Evolutionary conservation across 1,140 invertebrate species (phyloP), one percentile per base, ranked within the genome.

Genomic region (Mactra quadrangularis): DNA sequence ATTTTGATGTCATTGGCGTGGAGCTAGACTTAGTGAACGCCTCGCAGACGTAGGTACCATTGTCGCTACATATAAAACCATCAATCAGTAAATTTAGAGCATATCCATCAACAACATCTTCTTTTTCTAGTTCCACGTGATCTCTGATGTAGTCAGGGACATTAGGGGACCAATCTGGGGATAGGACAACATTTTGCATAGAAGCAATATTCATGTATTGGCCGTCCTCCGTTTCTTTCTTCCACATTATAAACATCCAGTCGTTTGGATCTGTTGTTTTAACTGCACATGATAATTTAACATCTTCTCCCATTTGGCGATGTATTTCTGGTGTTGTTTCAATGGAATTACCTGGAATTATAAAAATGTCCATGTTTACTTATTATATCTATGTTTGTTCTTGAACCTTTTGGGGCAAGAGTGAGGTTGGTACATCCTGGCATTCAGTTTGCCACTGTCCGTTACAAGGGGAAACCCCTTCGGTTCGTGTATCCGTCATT

Each of bases 181-280:
- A 41, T 13, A 47, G 7, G 2, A 66, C 25, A 47, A 17, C 27
- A n/a, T 66, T 66, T 17, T 47, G 62, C 17, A 45, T 22, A 2
- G 7, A 13, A 3, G 62, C 62, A 11, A 66, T 4, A 27, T 41
- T 66, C 1, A 66, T 17, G n/a, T n/a, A n/a, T 22, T 4, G 1
- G 3, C 1, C 7, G n/a, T 47, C 22, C 7, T 27, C 22, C 6
- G 13, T 1, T 45, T 33, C 27, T 15, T 38, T 35, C 15, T 4
- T 66, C 62, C 62, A 66, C 41, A 15, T 11, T 3, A 66, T 45
- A 29, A 66, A 66, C 62, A 66, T 66, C 62, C 62, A 66, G 13
- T 66, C 62, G 2, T 45, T 47, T 35, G 3, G 17, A 27, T 41
- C 38, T 15, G n/a, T 3, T 1, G 62, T 3, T 11, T 17, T 47